Conservation (phyloP, 2,113 vertebrate species). For the Cinclus cinclus region DNA sequence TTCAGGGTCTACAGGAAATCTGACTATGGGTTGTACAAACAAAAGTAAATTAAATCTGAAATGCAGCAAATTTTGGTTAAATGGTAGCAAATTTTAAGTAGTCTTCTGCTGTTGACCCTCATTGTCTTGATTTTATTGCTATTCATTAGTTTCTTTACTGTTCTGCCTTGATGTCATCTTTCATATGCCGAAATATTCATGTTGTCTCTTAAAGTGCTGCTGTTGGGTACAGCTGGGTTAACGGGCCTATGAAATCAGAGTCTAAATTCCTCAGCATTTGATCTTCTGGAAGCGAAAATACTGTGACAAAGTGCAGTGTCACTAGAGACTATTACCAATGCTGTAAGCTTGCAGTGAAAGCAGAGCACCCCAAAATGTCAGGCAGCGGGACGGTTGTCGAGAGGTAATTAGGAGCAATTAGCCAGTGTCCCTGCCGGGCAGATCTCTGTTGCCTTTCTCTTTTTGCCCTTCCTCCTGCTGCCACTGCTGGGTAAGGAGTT, state of each 20-base stretch:
- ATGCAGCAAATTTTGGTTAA: too few species aligned
- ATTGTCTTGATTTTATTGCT: background rate
- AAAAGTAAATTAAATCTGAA: background rate
- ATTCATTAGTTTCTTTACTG: background rate
- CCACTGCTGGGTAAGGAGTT: background rate
- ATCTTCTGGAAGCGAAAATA: background rate
- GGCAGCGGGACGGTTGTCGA: background rate
- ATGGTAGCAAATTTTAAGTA: background rate
- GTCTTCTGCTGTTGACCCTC: background rate
- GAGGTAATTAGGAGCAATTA: slow-evolving; percentile 75
- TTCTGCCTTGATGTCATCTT: background rate
- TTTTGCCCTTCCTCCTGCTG: background rate
- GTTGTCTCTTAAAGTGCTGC: background rate
- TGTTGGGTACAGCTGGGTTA: background rate
- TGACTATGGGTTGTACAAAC: background rate
- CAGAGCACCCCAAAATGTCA: slow-evolving; percentile 61
- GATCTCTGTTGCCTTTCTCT: slow-evolving; percentile 6
- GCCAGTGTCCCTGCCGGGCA: slow-evolving; percentile 57
- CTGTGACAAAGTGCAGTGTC: background rate
- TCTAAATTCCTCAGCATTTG: background rate
- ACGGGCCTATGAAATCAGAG: background rate
- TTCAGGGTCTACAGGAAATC: background rate
- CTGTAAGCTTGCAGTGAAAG: background rate
- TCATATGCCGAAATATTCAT: background rate
- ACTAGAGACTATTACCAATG: background rate